These are phyloP conservation scores for Blastobasis adustella DNA, from an alignment of 2,888 invertebrate genomes.

Conservation along the genomic window DNA sequence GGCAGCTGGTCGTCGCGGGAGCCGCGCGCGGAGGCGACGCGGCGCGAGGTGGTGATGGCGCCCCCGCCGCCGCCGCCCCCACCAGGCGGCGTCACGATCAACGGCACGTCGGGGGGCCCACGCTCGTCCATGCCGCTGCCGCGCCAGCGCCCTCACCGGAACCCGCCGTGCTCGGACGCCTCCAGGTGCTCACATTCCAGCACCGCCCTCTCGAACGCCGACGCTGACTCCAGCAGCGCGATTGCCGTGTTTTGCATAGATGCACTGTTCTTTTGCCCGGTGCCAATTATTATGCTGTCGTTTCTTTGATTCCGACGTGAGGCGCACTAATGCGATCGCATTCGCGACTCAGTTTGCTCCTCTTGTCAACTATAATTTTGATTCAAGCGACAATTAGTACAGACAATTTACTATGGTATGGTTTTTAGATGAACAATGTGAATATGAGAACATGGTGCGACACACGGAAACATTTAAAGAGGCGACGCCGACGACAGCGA, in stretches of 20 bases:
- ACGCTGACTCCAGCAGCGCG: conserved; percentile 60
- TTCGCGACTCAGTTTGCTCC: not conserved
- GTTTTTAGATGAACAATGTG: conserved; percentile 28
- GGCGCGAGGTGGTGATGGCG: conserved; percentile 57
- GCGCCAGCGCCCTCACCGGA: conserved; percentile 72
- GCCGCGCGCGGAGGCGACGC: conserved; percentile 55
- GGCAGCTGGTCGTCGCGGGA: conserved; percentile 59
- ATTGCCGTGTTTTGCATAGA: conserved; percentile 73
- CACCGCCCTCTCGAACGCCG: conserved; percentile 62
- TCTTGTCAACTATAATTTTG: conserved; percentile 15
- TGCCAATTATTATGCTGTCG: not conserved
- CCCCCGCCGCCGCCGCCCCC: conserved; percentile 37
- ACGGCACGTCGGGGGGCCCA: conserved; percentile 65
- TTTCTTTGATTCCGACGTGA: not conserved
- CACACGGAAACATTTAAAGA: too few species aligned
- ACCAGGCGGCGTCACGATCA: conserved; percentile 61
- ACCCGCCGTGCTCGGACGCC: conserved; percentile 62
- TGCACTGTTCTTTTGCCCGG: conserved; percentile 23
- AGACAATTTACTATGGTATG: conserved; percentile 38
- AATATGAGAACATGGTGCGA: not conserved
- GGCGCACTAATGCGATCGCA: not conserved
- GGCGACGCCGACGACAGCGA: conserved; percentile 11
- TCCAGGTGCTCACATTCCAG: conserved; percentile 68
- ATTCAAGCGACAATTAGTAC: conserved; percentile 16
- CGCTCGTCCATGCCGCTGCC: conserved; percentile 76